Base-by-base conservation (phyloP, 2,113 vertebrate species). In the Hydropotes inermis region DNA sequence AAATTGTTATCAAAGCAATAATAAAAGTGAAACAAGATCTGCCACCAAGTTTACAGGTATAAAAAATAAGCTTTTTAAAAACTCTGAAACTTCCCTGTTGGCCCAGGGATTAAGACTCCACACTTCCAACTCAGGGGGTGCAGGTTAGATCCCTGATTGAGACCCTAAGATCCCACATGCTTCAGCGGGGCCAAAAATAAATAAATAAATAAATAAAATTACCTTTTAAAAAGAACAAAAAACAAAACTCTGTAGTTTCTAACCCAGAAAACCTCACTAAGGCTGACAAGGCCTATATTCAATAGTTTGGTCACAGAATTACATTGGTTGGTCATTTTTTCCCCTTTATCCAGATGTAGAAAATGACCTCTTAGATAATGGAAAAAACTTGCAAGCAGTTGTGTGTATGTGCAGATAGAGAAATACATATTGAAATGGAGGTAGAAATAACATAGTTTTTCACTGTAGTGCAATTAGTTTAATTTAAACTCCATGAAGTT, bases 1-100 rank as follows among this genome's bases (percentile, higher is more conserved):
- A 96, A 95, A 89, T 58, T 94, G 14, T 87, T 91, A 82, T 86
- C 64, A 89, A 96, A 96, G 64, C 93, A 89, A 94, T 36, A 96
- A 95, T 52, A 54, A 91, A 86, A 91, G 25, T 28, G 36, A 97
- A 97, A 90, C 47, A 85, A 96, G 91, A 82, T 94, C 60, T 93
- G 17, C 8, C 19, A 86, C 64, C 81, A 95, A 87, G 58, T 64
- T 33, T 52, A 60, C 23, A 82, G 15, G 36, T 87, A 87, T 39
- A 58, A 94, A 96, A 58, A 94, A 89, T 10, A 89, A 70, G 67
- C n/a, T 70, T 70, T 70, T 23, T 39, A 39, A 70, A n/a, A 70
- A 23, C 67, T 39, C 70, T 14, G 39, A 43, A 43, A 43, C 12
- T 27, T 76, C 36, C 70, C 39, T 7, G 23, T 43, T 76, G 6